Percentiles rank a stretch among this genome's conserved stretches.
These are phyloP conservation scores for Caenorhabditis virilis DNA, from an alignment of 2,888 invertebrate species.

Conservation along the genomic window DNA sequence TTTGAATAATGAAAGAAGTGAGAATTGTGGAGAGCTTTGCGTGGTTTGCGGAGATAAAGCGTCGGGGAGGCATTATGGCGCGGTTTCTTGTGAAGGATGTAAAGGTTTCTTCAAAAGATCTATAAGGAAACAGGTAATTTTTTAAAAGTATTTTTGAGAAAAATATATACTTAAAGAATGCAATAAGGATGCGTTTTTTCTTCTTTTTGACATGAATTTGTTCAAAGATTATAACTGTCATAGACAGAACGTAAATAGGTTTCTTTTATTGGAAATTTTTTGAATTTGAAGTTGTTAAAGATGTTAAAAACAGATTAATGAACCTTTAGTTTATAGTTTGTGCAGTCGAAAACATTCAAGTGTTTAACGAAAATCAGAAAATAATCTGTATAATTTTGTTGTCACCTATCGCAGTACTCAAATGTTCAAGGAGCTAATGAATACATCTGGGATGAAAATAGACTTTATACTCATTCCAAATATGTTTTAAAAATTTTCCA, in stretches of 20 bases:
- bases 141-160: neutral
- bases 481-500: no score
- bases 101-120: constrained; percentile 94
- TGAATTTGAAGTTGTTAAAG: no score
- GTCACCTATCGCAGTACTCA: no score
- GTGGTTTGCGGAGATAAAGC: constrained; percentile 65
- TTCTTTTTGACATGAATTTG: no score
- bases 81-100: constrained; percentile 75
- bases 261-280: neutral
- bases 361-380: no score
- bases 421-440: no score
- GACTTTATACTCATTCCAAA: no score
- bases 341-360: no score
- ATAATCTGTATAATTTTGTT: no score
- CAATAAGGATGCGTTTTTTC: neutral
- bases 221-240: neutral
- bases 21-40: constrained; percentile 54
- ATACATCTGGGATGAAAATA: no score
- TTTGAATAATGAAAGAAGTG: constrained; percentile 2
- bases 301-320: no score
- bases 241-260: neutral
- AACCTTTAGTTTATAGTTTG: no score
- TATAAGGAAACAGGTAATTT: constrained; percentile 88
- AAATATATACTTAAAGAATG: neutral
- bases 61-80: constrained; percentile 65